phyloP scores from a whole-genome alignment of 2,888 invertebrate species.

The Holacanthella duospinosa region DNA sequence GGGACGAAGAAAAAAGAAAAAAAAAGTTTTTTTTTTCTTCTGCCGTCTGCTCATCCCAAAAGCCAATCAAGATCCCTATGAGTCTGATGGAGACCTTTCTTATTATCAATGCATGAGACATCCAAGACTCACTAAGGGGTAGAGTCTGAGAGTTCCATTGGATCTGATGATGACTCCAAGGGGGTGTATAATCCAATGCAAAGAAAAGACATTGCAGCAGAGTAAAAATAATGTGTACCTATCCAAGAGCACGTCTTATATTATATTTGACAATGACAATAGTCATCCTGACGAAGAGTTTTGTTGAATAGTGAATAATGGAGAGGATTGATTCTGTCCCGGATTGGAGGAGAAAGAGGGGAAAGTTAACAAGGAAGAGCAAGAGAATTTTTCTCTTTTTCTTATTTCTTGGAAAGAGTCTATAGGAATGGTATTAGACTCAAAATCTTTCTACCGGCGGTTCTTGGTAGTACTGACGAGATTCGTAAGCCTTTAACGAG shows the following conservation, averaged over 20 bases:
- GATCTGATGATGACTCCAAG: not conserved
- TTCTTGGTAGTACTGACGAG: too few species aligned
- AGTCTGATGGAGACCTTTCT: not conserved
- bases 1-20: not conserved
- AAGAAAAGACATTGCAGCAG: not conserved
- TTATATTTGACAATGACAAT: not conserved
- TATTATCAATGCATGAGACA: conserved; percentile 3
- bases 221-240: conserved; percentile 2
- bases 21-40: not conserved
- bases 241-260: not conserved
- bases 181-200: not conserved
- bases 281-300: not conserved
- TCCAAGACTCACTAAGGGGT: not conserved
- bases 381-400: not conserved
- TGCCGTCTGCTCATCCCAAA: not conserved
- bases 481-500: not conserved
- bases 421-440: not conserved
- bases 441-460: not conserved
- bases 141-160: not conserved
- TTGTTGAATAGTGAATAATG: not conserved
- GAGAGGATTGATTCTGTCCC: conserved; percentile 5
- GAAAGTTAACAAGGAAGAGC: not conserved
- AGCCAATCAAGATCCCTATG: not conserved
- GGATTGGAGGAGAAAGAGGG: not conserved
- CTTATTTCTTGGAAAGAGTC: not conserved